These are phyloP conservation scores for Grallaria varia DNA, from an alignment of 2,113 vertebrate genomes.

Conservation along the genomic window DNA sequence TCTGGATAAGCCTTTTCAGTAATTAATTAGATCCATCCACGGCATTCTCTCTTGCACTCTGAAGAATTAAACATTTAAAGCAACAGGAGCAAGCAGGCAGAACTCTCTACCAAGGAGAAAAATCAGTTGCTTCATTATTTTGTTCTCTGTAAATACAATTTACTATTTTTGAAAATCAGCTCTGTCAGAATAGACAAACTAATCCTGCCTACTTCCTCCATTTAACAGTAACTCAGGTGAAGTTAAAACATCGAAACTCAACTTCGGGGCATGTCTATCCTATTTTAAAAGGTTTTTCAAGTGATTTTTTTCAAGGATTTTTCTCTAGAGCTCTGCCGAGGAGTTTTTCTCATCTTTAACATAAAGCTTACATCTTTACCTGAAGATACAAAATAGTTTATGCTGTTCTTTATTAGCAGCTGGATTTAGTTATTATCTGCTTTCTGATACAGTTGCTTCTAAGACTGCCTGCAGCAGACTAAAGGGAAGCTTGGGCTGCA, in stretches of 20 bases:
- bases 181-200: neutral
- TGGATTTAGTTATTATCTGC: neutral
- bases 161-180: neutral
- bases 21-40: neutral
- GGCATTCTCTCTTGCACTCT: neutral
- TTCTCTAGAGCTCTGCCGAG: neutral
- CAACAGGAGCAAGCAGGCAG: neutral
- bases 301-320: no score
- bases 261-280: neutral
- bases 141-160: neutral
- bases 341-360: neutral
- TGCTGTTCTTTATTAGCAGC: neutral
- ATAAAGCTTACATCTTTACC: neutral
- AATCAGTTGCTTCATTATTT: neutral
- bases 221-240: neutral
- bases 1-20: neutral
- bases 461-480: neutral
- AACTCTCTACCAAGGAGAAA: neutral
- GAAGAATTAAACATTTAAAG: neutral
- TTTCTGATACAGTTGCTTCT: neutral
- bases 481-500: neutral
- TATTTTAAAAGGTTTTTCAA: neutral
- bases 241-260: neutral
- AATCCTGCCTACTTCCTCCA: neutral
- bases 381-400: neutral